A percentile compares a stretch with the other conserved stretches of the same genome.
Conservation (phyloP, 2,797 vertebrate species). For the Crypturellus tataupa region DNA sequence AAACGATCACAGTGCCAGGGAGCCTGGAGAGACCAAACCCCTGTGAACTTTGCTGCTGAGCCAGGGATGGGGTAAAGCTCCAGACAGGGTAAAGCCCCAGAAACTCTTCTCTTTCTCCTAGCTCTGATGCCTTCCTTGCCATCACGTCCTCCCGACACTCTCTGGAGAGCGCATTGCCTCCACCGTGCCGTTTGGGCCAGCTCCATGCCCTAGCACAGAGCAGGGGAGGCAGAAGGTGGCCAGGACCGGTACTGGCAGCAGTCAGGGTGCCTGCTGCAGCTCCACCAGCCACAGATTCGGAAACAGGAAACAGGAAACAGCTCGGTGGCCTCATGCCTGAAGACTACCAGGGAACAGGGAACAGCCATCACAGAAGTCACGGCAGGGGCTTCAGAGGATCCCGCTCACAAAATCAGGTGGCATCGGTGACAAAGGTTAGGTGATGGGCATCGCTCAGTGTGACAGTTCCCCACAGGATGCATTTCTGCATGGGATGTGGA, state of each 20-base stretch:
- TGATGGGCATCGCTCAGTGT: too few species aligned
- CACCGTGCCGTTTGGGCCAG: neutral
- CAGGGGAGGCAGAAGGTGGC: neutral
- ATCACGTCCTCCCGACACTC: too few species aligned
- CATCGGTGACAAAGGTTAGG: rapidly evolving
- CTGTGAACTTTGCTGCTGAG: rapidly evolving
- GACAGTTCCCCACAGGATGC: too few species aligned
- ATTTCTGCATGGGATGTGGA: too few species aligned
- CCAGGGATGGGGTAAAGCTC: neutral
- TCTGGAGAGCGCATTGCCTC: rapidly evolving
- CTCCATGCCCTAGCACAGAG: rapidly evolving
- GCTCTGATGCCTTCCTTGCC: rapidly evolving
- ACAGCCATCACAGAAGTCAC: neutral
- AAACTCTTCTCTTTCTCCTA: neutral
- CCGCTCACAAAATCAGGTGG: neutral
- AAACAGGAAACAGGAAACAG: too few species aligned
- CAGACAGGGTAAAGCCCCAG: neutral
- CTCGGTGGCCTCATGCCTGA: too few species aligned
- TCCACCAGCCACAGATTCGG: too few species aligned
- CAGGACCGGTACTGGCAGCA: neutral
- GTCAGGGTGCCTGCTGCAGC: neutral
- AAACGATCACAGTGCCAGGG: rapidly evolving
- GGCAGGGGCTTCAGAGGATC: neutral
- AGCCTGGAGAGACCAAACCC: neutral
- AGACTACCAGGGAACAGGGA: neutral